Percentiles rank a stretch among this genome's conserved stretches.
phyloP scores from a whole-genome alignment of 2,888 invertebrate genomes.

The Galerucella calmariensis region DNA sequence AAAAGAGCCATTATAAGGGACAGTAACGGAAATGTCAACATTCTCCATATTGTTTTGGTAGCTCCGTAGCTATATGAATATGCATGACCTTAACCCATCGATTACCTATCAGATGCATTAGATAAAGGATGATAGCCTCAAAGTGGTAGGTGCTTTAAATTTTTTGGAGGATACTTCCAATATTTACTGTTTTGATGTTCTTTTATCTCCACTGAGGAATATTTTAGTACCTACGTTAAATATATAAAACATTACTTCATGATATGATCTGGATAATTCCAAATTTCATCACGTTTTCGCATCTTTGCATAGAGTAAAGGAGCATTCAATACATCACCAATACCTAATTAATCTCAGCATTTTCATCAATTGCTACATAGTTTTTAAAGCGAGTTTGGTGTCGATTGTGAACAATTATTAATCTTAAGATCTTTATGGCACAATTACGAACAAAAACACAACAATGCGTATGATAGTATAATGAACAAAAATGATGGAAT shows the following conservation, averaged over 20 bases:
- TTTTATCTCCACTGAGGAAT: background rate
- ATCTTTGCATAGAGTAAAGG: too few relatives aligned
- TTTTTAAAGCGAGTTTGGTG: too few relatives aligned
- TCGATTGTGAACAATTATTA: too few relatives aligned
- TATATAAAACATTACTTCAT: too few relatives aligned
- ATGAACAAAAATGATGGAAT: background rate
- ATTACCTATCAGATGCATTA: constrained; percentile 33
- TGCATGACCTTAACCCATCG: constrained; percentile 28
- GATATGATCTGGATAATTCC: too few relatives aligned
- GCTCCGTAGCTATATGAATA: constrained; percentile 27
- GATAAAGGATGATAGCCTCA: constrained; percentile 24
- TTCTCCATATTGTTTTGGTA: constrained; percentile 30
- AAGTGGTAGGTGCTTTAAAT: background rate
- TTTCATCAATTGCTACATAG: too few relatives aligned
- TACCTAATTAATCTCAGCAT: too few relatives aligned
- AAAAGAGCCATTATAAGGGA: constrained; percentile 28
- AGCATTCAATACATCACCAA: too few relatives aligned
- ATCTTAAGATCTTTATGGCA: too few relatives aligned
- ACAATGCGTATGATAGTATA: too few relatives aligned
- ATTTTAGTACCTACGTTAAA: background rate
- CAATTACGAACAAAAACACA: too few relatives aligned
- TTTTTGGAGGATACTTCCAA: background rate
- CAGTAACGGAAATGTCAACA: constrained; percentile 23
- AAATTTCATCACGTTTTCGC: too few relatives aligned
- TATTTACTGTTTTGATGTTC: background rate